Conservation (phyloP, 2,113 vertebrate genomes). For the Megaceryle maxima region DNA sequence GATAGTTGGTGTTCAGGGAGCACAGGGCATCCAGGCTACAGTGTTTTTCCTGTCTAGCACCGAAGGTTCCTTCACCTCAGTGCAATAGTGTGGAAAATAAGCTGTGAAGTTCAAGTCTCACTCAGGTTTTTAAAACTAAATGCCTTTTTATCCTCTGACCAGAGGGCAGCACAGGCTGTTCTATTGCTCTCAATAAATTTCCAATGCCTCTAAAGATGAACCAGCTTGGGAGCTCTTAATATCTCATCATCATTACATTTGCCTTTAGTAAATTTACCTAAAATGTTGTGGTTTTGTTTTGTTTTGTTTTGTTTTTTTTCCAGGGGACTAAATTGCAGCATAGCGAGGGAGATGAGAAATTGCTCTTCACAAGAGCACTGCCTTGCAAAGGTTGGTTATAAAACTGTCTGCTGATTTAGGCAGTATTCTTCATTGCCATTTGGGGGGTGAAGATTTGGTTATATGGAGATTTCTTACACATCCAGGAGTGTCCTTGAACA, state of each 20-base stretch:
- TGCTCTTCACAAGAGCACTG: background rate
- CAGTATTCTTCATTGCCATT: background rate
- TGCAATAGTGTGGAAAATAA: background rate
- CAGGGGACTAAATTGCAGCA: background rate
- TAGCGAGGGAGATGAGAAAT: background rate
- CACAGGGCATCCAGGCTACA: background rate
- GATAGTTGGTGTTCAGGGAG: background rate
- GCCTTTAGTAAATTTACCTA: constrained; percentile 11
- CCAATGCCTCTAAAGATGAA: background rate
- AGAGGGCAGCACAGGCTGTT: background rate
- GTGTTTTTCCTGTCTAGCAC: background rate
- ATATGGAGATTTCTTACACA: background rate
- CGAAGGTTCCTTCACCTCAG: background rate
- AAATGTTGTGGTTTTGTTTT: background rate
- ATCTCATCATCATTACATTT: background rate
- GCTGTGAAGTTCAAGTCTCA: background rate
- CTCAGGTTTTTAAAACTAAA: background rate
- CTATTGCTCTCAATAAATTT: background rate
- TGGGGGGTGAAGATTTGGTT: background rate
- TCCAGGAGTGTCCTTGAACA: background rate
- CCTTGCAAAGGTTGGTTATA: background rate
- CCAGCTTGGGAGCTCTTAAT: background rate
- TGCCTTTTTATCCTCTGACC: background rate
- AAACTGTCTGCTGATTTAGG: background rate
- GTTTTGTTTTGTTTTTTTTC: background rate